phyloP scores from a whole-genome alignment of 2,797 vertebrate genomes.

The Galaxias olidus region DNA sequence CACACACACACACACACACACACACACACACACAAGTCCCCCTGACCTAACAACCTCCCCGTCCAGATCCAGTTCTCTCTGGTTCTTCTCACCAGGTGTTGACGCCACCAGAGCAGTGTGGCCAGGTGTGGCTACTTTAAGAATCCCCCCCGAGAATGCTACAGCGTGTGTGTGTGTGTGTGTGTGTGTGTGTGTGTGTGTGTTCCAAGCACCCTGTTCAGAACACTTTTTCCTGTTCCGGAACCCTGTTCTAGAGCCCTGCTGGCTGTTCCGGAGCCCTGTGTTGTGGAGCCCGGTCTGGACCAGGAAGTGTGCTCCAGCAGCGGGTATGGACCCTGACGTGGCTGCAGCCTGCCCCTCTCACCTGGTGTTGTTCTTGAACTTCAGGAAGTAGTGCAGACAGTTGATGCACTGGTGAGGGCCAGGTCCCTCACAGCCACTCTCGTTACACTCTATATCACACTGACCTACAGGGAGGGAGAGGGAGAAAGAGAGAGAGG shows the following conservation, averaged over 20 bases:
- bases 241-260: not conserved
- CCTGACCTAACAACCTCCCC: constrained; percentile 18
- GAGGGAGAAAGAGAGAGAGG: constrained; percentile 6
- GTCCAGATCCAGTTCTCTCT: too few relatives aligned
- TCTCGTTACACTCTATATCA: constrained; percentile 92
- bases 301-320: not conserved
- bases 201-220: too few relatives aligned
- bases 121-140: too few relatives aligned
- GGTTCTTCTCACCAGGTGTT: too few relatives aligned
- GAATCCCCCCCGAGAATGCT: too few relatives aligned
- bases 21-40: not conserved
- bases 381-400: constrained; percentile 96
- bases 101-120: too few relatives aligned
- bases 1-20: constrained; percentile 2
- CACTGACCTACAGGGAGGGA: constrained; percentile 81
- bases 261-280: not conserved
- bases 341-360: too few relatives aligned
- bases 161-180: too few relatives aligned
- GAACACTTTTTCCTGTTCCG: too few relatives aligned
- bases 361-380: constrained; percentile 97
- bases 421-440: constrained; percentile 94
- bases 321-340: not conserved
- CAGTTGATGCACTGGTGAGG: constrained; percentile 97
- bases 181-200: too few relatives aligned
- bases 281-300: not conserved